phyloP scores from a whole-genome alignment of 2,113 vertebrate genomes.

The Procapra przewalskii region DNA sequence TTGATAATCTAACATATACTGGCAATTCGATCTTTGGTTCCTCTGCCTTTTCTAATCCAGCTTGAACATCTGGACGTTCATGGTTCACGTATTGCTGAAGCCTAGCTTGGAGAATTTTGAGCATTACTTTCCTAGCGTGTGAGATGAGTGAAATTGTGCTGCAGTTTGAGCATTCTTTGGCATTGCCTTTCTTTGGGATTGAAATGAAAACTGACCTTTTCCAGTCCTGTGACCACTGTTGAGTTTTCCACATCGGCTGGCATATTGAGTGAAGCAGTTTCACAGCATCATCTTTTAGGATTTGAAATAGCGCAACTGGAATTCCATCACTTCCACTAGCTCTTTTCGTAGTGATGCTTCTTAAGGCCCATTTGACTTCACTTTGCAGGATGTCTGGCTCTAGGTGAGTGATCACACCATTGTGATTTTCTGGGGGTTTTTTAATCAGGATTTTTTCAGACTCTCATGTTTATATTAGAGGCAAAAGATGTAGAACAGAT shows the following conservation, averaged over 20 bases:
- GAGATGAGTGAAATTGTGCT: neutral
- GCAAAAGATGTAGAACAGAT: neutral
- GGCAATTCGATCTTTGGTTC: neutral
- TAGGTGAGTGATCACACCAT: neutral
- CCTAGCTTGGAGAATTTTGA: neutral
- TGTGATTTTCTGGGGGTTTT: rapidly evolving
- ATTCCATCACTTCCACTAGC: neutral
- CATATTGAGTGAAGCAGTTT: neutral
- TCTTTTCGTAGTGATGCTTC: neutral
- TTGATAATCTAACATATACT: neutral
- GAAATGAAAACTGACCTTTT: neutral
- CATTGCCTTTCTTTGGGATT: neutral
- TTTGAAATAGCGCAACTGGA: neutral
- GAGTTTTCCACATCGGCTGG: neutral
- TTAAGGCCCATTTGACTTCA: neutral
- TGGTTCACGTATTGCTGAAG: neutral
- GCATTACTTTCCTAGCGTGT: neutral
- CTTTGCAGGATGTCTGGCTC: neutral
- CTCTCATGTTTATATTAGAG: neutral
- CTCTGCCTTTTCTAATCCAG: neutral
- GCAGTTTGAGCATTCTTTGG: neutral
- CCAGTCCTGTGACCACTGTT: neutral
- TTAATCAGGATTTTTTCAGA: neutral
- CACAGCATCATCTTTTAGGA: neutral
- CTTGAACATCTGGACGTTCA: neutral